Percentiles rank a stretch among this genome's conserved stretches.
Conservation (phyloP, 1,140 invertebrate genomes). For the Ruditapes philippinarum region DNA sequence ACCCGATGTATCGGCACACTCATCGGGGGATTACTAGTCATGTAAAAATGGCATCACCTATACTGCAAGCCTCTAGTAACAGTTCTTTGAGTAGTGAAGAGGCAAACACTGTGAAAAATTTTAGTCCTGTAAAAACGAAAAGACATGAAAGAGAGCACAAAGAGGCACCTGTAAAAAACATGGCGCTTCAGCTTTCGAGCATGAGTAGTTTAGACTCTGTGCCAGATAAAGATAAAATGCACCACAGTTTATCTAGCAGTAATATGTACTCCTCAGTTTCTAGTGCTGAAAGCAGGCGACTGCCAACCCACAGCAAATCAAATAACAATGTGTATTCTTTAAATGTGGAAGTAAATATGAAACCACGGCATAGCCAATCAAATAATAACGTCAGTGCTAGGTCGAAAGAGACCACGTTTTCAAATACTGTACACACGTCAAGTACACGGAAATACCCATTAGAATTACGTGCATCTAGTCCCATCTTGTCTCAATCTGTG, state of each 20-base stretch:
- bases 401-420: conserved; percentile 15
- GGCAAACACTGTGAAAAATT: conserved; percentile 68
- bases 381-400: conserved; percentile 58
- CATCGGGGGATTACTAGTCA: conserved; percentile 70
- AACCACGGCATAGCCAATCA: conserved; percentile 36
- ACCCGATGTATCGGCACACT: conserved; percentile 91
- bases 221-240: conserved; percentile 57
- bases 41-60: conserved; percentile 67
- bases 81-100: conserved; percentile 80
- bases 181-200: conserved; percentile 81
- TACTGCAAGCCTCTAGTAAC: conserved; percentile 71
- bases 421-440: conserved; percentile 6
- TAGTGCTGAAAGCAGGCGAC: neutral
- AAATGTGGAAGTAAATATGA: conserved; percentile 44
- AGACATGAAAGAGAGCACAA: conserved; percentile 52
- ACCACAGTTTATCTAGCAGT: conserved; percentile 60
- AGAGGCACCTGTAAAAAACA: conserved; percentile 76
- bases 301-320: conserved; percentile 35
- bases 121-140: conserved; percentile 73
- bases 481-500: conserved; percentile 66
- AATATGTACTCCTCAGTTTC: conserved; percentile 31
- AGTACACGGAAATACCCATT: conserved; percentile 69
- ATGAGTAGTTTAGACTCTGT: conserved; percentile 80
- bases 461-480: conserved; percentile 71
- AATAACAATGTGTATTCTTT: conserved; percentile 63